phyloP scores from a whole-genome alignment of 1,140 invertebrate genomes.

The Chrysopa pallens region DNA sequence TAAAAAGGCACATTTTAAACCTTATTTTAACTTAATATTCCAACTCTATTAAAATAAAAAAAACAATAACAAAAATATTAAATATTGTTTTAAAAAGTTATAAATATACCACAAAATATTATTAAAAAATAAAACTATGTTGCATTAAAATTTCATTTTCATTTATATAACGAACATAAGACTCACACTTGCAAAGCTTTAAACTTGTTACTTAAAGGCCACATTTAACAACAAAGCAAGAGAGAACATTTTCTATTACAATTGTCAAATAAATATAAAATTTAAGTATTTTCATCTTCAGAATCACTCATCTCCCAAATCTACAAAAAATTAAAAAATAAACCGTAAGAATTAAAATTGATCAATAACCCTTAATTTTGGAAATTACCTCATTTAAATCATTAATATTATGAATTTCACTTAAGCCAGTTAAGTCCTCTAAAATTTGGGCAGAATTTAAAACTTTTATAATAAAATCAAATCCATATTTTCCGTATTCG shows the following conservation, averaged over 20 bases:
- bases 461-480: slow-evolving; percentile 65
- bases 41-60: too few species aligned
- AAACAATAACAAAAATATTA: too few species aligned
- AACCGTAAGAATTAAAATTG: not conserved
- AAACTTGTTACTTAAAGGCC: too few species aligned
- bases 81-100: too few species aligned
- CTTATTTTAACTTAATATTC: too few species aligned
- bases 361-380: not conserved
- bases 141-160: too few species aligned
- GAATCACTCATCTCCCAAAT: slow-evolving; percentile 11
- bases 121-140: too few species aligned
- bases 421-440: slow-evolving; percentile 74
- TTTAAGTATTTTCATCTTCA: slow-evolving; percentile 2
- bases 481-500: slow-evolving; percentile 44
- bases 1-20: too few species aligned
- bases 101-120: too few species aligned
- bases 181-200: too few species aligned
- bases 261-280: not conserved
- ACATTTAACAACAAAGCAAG: not conserved
- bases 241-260: not conserved
- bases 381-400: slow-evolving; percentile 41
- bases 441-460: slow-evolving; percentile 73
- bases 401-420: slow-evolving; percentile 45
- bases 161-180: too few species aligned
- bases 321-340: slow-evolving; percentile 8